Percentiles rank a stretch among this genome's conserved stretches.
phyloP scores from a whole-genome alignment of 2,888 invertebrate species.

The Myopa testacea region DNA sequence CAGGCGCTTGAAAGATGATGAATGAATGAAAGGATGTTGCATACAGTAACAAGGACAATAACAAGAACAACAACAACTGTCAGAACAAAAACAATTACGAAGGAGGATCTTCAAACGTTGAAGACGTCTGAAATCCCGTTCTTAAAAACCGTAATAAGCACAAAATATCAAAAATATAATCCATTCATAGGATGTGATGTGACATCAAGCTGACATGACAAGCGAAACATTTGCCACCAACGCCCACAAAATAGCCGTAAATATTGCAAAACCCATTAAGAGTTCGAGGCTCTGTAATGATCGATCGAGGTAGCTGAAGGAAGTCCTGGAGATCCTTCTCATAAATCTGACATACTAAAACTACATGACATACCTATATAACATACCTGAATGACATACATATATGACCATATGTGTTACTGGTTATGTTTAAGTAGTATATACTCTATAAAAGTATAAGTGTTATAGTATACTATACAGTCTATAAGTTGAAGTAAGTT shows the following conservation, averaged over 20 bases:
- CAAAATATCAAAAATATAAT: constrained; percentile 56
- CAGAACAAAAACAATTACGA: not conserved
- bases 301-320: too few species aligned
- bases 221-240: constrained; percentile 29
- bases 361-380: too few species aligned
- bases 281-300: too few species aligned
- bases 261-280: not conserved
- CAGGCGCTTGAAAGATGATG: not conserved
- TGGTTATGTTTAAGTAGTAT: too few species aligned
- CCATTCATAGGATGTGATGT: constrained; percentile 4
- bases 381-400: too few species aligned
- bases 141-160: constrained; percentile 56
- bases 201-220: constrained; percentile 32
- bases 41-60: not conserved
- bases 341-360: too few species aligned
- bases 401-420: too few species aligned
- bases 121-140: constrained; percentile 14
- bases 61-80: too few species aligned
- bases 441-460: too few species aligned
- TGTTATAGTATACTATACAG: too few species aligned
- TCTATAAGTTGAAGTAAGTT: too few species aligned
- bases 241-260: constrained; percentile 25
- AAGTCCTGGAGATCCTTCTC: too few species aligned
- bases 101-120: not conserved
- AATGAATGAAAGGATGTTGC: constrained; percentile 9